phyloP scores from a whole-genome alignment of 2,113 vertebrate species.

The Salminus brasiliensis region DNA sequence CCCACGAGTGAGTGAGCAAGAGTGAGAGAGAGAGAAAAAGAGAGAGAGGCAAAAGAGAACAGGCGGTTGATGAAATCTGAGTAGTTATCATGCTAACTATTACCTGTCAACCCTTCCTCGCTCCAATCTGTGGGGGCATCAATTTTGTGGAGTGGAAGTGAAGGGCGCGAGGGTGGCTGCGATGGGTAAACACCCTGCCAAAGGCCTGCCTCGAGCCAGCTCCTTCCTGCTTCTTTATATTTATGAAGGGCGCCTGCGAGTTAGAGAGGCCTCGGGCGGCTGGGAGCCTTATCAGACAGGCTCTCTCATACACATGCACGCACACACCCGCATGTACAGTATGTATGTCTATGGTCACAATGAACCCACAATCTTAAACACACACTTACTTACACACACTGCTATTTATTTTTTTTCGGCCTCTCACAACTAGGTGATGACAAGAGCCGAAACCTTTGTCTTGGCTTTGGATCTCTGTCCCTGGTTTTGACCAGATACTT shows the following conservation, averaged over 20 bases:
- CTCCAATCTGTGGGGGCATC: conserved; percentile 54
- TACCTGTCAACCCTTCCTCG: conserved; percentile 56
- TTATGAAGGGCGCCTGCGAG: conserved; percentile 42
- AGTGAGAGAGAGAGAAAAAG: conserved; percentile 25
- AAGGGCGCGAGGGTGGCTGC: conserved; percentile 88
- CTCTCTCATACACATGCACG: not conserved
- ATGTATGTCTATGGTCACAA: conserved; percentile 8
- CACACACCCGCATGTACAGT: conserved; percentile 15
- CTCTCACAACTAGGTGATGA: not conserved
- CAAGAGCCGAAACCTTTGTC: not conserved
- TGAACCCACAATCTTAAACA: conserved; percentile 17
- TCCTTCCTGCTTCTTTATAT: conserved; percentile 43
- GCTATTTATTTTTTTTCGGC: conserved; percentile 14
- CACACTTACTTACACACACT: too few species aligned
- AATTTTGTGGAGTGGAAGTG: conserved; percentile 84
- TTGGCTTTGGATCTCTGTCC: not conserved
- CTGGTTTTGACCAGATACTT: not conserved
- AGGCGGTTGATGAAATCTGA: conserved; percentile 87
- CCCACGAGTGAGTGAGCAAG: conserved; percentile 45
- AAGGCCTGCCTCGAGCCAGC: conserved; percentile 12
- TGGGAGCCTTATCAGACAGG: conserved; percentile 22
- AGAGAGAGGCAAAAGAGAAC: conserved; percentile 3
- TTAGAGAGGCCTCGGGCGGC: not conserved
- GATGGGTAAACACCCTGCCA: conserved; percentile 85
- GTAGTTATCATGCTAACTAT: conserved; percentile 70